Base-by-base conservation (phyloP, 2,113 vertebrate genomes). In the Cyprinodon brontotheroides region DNA sequence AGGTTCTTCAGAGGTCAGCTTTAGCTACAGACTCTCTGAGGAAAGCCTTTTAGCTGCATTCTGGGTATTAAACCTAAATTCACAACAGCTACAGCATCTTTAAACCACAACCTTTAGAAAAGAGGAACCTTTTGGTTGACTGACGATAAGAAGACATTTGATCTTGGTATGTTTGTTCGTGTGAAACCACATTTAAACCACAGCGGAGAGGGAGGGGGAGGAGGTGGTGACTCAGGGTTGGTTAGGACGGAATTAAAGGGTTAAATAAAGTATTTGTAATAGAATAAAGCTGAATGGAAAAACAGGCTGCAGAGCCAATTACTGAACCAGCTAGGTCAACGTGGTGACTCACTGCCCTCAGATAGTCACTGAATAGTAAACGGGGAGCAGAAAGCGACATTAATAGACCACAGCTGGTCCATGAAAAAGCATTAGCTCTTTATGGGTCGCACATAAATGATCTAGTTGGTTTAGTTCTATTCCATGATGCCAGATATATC, bases 311-410 rank as follows among this genome's bases (percentile, higher is more conserved):
- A 39, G n/a, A 47, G 57, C 29, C 63, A 48, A 70, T 50, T 10
- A 13, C 70, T 62, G 74, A 59, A 36, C 80, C 80, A 74, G 71
- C 15, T 3, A 57, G n/a, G 37, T 77, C 75, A 7, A 77, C 73
- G 67, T 65, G 3, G 63, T 74, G 83, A 86, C 48, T 78, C 83
- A 81, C 15, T 14, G 60, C 15, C 45, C 3, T 0, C 61, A 68
- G 83, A 86, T 78, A 66, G 74, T 59, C 71, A 11, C 20, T 10
- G 0, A 59, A 43, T 0, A 13, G 61, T 50, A 77, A 63, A 71
- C 36, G 48, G 72, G 70, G 61, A 37, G 11, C 43, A 65, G 38
- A 67, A 11, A 41, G 14, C 5, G 15, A 65, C 22, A 38, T 22
- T 13, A 53, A 7, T 57, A 8, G 7, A 57, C 17, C 9, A 20